Base-by-base conservation (phyloP, 2,888 invertebrate species). In the Lysandra coridon region DNA sequence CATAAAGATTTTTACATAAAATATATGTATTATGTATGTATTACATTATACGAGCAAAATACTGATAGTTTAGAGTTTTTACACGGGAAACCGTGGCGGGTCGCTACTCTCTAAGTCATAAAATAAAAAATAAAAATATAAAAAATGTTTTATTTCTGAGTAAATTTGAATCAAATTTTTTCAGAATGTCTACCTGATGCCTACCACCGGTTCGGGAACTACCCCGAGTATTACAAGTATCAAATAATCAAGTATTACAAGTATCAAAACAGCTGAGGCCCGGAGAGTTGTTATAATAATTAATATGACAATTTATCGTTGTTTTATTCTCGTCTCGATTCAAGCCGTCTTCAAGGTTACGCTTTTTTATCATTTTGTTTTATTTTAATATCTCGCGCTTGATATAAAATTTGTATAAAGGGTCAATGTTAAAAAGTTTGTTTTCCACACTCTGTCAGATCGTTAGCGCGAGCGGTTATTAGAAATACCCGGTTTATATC, bases 281-380 rank as follows among this genome's bases (percentile, higher is more conserved):
- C 75, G 44, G 17, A 49, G 75, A 30, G 75, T 49, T 40, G 4
- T 75, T 75, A 49, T 75, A 49, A 44, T 74, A 23, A 37, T 75
- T 23, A 30, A 7, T 76, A 53, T 76, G 76, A 49, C 30, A 53
- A 53, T 76, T 76, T 76, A 76, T 76, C 53, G 53, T 57, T 5
- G 53, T 57, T 76, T 76, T 76, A 57, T 76, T 76, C 33, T 57
- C 76, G 76, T 76, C 76, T 53, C 76, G 76, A 53, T 76, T 76
- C 23, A 75, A 75, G 49, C 76, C 17, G 53, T 6, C 76, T 7
- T 53, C 57, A 57, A 76, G 76, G 76, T 76, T 76, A 76, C 76
- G 57, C 76, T 76, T 37, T 76, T 53, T 76, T 53, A 76, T 76
- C 76, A 53, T 57, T 33, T 76, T 76, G 76, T 57, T 76, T 76